Base-by-base conservation (phyloP, 2,113 vertebrate species). In the Vulpes lagopus region DNA sequence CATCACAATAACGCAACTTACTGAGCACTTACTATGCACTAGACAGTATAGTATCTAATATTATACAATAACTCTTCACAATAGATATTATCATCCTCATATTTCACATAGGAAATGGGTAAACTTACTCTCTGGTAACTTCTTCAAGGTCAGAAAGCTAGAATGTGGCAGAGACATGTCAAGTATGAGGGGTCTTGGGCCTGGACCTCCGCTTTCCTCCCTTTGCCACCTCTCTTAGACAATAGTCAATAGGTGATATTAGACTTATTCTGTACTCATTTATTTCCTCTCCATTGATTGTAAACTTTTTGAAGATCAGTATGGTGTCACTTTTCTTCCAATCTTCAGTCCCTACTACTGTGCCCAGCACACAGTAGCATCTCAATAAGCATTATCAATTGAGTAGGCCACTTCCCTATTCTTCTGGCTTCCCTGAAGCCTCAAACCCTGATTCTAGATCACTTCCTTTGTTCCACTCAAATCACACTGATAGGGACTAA, bases 101-200 rank as follows among this genome's bases (percentile, higher is more conserved):
- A 65, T 59, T 88, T 73, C 38, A 84, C 55, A 64, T 35, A 92
- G n/a, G n/a, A 95, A 79, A 69, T 79, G n/a, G 60, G 79, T 69
- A 71, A 84, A 43, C 17, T 65, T 67, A 32, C 11, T 73, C 22
- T 84, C 12, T 30, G 30, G 9, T 35, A 89, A 89, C 35, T 51
- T 83, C 51, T 64, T 35, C 69, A 96, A 84, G 27, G 62, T 89
- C 53, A 60, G 23, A 69, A 78, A 83, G 53, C n/a, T 78, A 89
- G 84, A n/a, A 92, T 93, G 30, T 35, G 60, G 12, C 35, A 73
- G 22, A 78, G 53, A 78, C 27, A 30, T 64, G 30, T 35, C 57
- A 90, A 30, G 6, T 32, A 74, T 43, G 4, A 43, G n/a, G 32
- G 20, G 16, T 79, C 71, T 96, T 12, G 11, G 65, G 17, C 49